Base-by-base conservation (phyloP, 2,888 invertebrate genomes). In the Eutolmus rufibarbis region DNA sequence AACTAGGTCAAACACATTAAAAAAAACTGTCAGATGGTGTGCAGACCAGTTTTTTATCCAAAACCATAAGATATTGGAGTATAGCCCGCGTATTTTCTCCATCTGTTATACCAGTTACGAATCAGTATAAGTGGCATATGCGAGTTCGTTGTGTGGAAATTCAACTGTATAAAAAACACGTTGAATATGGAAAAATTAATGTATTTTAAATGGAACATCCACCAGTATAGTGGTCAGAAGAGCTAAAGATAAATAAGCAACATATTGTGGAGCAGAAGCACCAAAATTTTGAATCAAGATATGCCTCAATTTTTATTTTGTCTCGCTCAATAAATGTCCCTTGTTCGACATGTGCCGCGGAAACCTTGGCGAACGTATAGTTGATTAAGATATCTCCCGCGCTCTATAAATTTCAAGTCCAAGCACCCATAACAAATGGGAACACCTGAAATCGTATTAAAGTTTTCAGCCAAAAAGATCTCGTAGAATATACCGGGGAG, bases 321-420 rank as follows among this genome's bases (percentile, higher is more conserved):
- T 40, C 78, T 57, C 85, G 46, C 84, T 84, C 78, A 88, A 40
- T 40, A 40, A n/a, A 87, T 88, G 86, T 66, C 78, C 77, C 84
- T 66, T 87, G 87, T 87, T 78, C 85, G 84, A 85, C 88, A 88
- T 74, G 74, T 46, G 19, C 66, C 88, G 78, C 78, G 87, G 77
- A 76, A 51, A 66, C 85, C 78, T 88, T 66, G 74, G 77, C 87
- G 79, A 23, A 19, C 46, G 78, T 79, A 34, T 7, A 51, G 46
- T 79, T 84, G 84, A 88, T 88, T 88, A 88, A 88, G 88, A 88
- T 84, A 88, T 88, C 78, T 43, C 76, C 14, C 78, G 77, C 78
- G 85, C 78, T 87, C 34, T 87, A 88, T 88, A 88, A 87, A 85
- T 88, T 43, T 82, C 51, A 37, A 84, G 66, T 66, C 66, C 85